Evolutionary conservation across 2,113 vertebrate species (phyloP).

Genomic region (Nannospalax galili): DNA sequence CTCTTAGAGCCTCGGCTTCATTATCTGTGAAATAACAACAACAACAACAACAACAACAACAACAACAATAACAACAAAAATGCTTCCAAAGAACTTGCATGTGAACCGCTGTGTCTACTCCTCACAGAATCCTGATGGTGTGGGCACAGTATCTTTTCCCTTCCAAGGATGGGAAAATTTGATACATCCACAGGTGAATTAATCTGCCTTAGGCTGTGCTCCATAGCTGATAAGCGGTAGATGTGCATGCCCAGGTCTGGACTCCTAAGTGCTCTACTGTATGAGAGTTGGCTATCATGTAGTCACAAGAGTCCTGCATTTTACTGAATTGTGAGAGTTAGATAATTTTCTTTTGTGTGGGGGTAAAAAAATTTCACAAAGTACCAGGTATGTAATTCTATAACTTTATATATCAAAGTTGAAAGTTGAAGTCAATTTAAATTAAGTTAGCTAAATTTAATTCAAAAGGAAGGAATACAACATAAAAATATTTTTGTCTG

Average conservation of each 20-base stretch:
- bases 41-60: neutral
- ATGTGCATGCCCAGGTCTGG: neutral
- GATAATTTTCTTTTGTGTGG: neutral
- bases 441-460: neutral
- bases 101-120: neutral
- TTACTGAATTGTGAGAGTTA: neutral
- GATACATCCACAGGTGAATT: neutral
- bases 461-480: neutral
- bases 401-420: too few species aligned
- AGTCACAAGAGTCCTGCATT: neutral
- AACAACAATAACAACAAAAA: neutral
- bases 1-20: neutral
- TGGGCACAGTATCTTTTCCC: neutral
- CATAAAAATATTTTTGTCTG: neutral
- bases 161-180: neutral
- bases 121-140: neutral
- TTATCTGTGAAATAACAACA: slow-evolving; percentile 15
- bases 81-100: neutral
- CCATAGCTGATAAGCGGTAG: neutral
- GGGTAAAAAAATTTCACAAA: neutral
- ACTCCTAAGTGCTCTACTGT: too few species aligned
- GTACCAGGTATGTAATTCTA: neutral
- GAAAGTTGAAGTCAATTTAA: too few species aligned
- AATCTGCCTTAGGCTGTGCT: neutral
- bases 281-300: neutral